These are phyloP conservation scores for Nannoperca obscura DNA, from an alignment of 2,797 vertebrate genomes.

Conservation along the genomic window DNA sequence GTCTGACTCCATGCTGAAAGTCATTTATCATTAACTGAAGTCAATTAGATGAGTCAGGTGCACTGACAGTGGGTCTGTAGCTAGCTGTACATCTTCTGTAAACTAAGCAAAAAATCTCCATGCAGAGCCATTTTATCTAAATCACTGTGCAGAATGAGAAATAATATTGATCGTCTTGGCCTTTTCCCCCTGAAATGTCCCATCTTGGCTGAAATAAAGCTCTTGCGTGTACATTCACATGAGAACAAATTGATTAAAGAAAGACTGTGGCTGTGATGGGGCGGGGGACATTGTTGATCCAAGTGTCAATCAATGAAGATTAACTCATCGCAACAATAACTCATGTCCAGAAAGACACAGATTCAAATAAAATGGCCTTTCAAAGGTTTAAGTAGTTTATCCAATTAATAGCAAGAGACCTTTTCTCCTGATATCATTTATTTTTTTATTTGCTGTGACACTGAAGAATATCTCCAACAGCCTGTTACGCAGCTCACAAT, in stretches of 20 bases:
- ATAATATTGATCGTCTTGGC: not conserved
- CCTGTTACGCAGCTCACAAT: not conserved
- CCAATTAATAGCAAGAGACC: constrained; percentile 43
- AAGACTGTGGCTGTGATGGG: not conserved
- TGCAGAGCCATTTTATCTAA: not conserved
- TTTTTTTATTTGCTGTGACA: not conserved
- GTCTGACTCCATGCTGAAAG: not conserved
- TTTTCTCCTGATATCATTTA: constrained; percentile 20
- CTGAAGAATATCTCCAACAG: constrained; percentile 4
- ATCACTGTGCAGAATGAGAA: not conserved
- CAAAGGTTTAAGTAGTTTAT: constrained; percentile 18
- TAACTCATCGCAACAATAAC: constrained; percentile 22
- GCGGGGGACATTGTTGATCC: not conserved
- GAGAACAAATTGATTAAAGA: not conserved
- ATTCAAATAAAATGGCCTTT: constrained; percentile 9
- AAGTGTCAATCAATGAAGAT: constrained; percentile 21
- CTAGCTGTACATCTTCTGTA: not conserved
- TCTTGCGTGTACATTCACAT: not conserved
- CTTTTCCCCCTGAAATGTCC: not conserved
- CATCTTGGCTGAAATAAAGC: not conserved
- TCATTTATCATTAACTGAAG: not conserved
- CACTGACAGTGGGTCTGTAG: not conserved
- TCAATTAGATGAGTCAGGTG: not conserved
- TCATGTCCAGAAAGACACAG: not conserved
- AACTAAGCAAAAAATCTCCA: not conserved